These are phyloP conservation scores for Rhabditoides inermis DNA, from an alignment of 2,888 invertebrate genomes.

Conservation along the genomic window DNA sequence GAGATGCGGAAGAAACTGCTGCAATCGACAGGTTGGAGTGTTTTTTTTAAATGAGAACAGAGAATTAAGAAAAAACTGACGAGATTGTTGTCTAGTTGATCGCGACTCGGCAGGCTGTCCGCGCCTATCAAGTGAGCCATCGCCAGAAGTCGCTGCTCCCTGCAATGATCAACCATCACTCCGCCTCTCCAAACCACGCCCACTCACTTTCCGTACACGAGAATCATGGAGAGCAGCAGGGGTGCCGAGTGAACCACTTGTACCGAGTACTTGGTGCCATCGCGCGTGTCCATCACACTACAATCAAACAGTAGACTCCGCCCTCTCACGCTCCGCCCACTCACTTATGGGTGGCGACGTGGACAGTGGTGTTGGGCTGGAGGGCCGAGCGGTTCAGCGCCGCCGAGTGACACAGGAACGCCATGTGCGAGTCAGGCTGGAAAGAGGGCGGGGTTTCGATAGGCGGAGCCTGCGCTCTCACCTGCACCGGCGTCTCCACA, in stretches of 20 bases:
- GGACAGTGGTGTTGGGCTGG: conserved; percentile 33
- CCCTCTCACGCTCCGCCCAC: no score
- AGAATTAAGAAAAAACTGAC: conserved; percentile 24
- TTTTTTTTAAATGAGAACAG: no score
- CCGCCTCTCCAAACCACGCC: conserved; percentile 14
- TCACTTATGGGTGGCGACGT: conserved; percentile 48
- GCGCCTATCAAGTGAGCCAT: conserved; percentile 57
- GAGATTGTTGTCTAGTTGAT: conserved; percentile 50
- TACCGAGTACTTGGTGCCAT: conserved; percentile 55
- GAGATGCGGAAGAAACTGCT: conserved; percentile 54
- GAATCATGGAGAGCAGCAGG: conserved; percentile 56
- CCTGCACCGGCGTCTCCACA: conserved; percentile 23
- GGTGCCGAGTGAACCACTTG: conserved; percentile 56
- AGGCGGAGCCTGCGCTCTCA: neutral
- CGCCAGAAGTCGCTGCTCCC: conserved; percentile 52
- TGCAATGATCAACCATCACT: no score
- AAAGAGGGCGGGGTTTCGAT: conserved; percentile 9
- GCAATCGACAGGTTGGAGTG: no score
- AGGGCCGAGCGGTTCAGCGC: conserved; percentile 43
- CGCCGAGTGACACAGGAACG: conserved; percentile 45
- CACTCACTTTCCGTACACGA: conserved; percentile 51
- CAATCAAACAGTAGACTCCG: conserved; percentile 17
- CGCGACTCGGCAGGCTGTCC: conserved; percentile 54
- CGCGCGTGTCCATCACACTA: conserved; percentile 52
- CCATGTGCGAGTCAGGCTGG: conserved; percentile 39